Evolutionary conservation across 30 jellyfish, hydroid and myxozoan genomes (phyloP), one percentile per base, ranked within the genome.

Genomic region (Nemopilema nomurai): DNA sequence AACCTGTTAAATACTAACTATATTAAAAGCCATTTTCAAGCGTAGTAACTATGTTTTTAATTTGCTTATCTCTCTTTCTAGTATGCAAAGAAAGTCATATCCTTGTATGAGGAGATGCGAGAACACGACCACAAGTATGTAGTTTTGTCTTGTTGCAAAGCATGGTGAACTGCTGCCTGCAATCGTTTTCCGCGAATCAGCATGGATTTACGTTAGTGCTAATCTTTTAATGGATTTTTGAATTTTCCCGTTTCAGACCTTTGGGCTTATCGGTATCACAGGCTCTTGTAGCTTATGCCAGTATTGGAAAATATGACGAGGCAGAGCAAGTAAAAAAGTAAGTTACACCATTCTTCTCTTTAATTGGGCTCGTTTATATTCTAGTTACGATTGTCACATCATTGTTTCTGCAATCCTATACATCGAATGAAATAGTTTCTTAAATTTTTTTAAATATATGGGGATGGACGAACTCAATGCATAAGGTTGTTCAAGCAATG

Each of bases 61-160:
- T 52, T 1, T 16, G 19, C 1, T n/a, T 4, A 17, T 18, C 62
- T 28, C 20, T 0, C 62, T 0, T 29, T 51, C 32, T 74, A 85
- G 91, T 83, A 84, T 63, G 90, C 82, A 25, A 75, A 30, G 83
- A 90, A 90, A 50, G 86, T 84, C 4, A 49, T 84, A 4, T 72
- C 91, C 28, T 69, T 90, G n/a, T 85, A 53, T 69, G 91, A 85
- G 57, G 95, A 90, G 57, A 90, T 90, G 89, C 68, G 71, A 62
- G 95, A 76, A 19, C 49, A 28, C 4, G 84, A 69, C 31, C 26
- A 66, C 62, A 82, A 67, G 97, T 89, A 41, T 23, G 89, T 28
- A n/a, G 27, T 0, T 52, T 51, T 26, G 62, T 21, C 22, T 17
- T 20, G 49, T 21, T n/a, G 73, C 19, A 63, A 63, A 20, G 72